A percentile compares a stretch with the other conserved stretches of the same genome.
Evolutionary conservation across 2,113 vertebrate species (phyloP).

Genomic region (Callithrix jacchus): DNA sequence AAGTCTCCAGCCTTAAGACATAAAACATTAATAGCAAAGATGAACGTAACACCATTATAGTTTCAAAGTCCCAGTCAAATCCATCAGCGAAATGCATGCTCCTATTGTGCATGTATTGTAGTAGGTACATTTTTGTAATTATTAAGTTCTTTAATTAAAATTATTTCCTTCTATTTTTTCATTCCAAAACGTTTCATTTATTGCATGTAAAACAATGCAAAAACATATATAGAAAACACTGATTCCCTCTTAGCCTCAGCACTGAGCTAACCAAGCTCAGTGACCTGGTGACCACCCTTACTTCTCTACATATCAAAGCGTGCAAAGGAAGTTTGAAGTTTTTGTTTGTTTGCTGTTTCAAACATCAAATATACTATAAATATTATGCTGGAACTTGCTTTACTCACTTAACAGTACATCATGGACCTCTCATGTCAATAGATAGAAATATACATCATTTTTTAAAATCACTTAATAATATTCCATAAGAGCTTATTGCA

Average conservation of each 20-base stretch:
- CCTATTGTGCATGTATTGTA: neutral
- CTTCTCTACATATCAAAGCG: neutral
- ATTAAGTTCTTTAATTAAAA: neutral
- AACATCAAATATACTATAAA: neutral
- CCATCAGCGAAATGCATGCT: neutral
- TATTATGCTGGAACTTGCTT: neutral
- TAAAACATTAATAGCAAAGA: neutral
- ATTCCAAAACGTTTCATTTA: neutral
- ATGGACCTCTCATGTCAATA: neutral
- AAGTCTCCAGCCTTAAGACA: neutral
- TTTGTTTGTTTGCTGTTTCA: neutral
- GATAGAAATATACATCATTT: neutral
- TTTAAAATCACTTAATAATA: neutral
- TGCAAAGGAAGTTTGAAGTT: neutral
- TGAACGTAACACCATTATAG: neutral
- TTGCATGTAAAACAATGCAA: neutral
- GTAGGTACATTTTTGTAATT: neutral
- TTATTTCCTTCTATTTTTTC: neutral
- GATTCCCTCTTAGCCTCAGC: neutral
- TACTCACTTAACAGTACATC: neutral
- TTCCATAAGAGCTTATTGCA: neutral
- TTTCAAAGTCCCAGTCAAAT: conserved; percentile 10
- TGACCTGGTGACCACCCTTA: neutral
- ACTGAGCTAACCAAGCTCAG: too few species aligned
- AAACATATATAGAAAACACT: neutral